Base-by-base conservation (phyloP, 2,888 invertebrate genomes). In the Drosophila anceps region DNA sequence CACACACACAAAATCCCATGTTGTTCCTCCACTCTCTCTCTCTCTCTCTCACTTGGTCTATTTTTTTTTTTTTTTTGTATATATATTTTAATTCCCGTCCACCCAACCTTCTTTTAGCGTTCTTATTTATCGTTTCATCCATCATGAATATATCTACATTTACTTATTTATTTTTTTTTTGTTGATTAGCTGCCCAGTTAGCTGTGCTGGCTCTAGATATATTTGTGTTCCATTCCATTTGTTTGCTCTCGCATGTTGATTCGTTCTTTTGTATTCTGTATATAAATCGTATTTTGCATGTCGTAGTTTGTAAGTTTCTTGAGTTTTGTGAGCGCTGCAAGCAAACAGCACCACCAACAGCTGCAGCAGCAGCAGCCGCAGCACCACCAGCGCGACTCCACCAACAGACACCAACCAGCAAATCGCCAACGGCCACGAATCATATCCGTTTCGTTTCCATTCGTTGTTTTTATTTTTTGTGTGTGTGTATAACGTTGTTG, bases 1-100 rank as follows among this genome's bases (percentile, higher is more conserved):
- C 62, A 79, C 60, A 68, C 18, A 73, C 55, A 64, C 61, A 76
- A 39, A 51, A 84, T 87, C 92, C 89, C 91, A 92, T 92, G 91
- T 91, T 90, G 91, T 92, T 91, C 92, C 92, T 91, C 90, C 92
- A 88, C 66, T 54, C 41, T 55, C 43, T 55, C 35, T 60, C 61
- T 72, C 24, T 55, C 46, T 67, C 61, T 61, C 57, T 73, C 44
- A 50, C 43, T 59, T 20, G 59, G 51, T 24, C 24, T 24, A 2
- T 24, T 24, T n/a, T 60, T 33, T 61, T n/a, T n/a, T 24, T 24
- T 29, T 73, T 61, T 69, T 51, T 89, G 79, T 84, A 83, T 81
- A 76, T 43, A 88, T 84, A 24, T 73, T 39, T 35, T 51, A 58
- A 9, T 18, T 24, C 54, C 39, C 54, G 54, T 27, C 24, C 37